phyloP scores from a whole-genome alignment of 2,113 vertebrate species.

The Dasypus novemcinctus region DNA sequence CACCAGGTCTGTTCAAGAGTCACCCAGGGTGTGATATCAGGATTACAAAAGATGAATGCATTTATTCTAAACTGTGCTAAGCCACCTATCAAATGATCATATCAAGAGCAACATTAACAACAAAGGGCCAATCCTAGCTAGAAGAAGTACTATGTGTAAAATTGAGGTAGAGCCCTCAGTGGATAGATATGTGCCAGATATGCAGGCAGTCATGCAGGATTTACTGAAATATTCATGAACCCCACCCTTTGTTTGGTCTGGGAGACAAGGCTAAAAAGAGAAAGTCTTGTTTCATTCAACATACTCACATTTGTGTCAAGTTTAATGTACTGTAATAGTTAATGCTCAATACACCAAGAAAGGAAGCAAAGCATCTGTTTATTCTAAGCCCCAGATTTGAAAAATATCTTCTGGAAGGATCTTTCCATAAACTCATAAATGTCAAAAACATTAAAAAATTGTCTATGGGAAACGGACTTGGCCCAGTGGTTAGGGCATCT shows the following conservation, averaged over 20 bases:
- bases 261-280: background rate
- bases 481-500: no score
- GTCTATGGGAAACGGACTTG: no score
- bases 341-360: conserved; percentile 33
- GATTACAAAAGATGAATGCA: background rate
- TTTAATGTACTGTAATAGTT: conserved; percentile 34
- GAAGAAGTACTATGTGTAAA: background rate
- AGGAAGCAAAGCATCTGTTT: conserved; percentile 31
- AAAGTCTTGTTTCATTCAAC: conserved; percentile 53
- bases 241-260: background rate
- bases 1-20: background rate
- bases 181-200: background rate
- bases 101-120: background rate
- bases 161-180: background rate
- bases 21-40: background rate
- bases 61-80: background rate
- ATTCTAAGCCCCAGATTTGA: background rate
- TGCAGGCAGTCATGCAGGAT: background rate
- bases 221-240: conserved; percentile 7
- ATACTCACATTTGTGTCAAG: conserved; percentile 30
- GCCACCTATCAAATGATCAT: background rate
- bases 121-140: background rate
- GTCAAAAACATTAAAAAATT: conserved; percentile 24
- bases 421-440: conserved; percentile 36
- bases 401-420: background rate